These are phyloP conservation scores for Tokudaia muenninki DNA, from an alignment of 2,797 vertebrate genomes.

Conservation along the genomic window DNA sequence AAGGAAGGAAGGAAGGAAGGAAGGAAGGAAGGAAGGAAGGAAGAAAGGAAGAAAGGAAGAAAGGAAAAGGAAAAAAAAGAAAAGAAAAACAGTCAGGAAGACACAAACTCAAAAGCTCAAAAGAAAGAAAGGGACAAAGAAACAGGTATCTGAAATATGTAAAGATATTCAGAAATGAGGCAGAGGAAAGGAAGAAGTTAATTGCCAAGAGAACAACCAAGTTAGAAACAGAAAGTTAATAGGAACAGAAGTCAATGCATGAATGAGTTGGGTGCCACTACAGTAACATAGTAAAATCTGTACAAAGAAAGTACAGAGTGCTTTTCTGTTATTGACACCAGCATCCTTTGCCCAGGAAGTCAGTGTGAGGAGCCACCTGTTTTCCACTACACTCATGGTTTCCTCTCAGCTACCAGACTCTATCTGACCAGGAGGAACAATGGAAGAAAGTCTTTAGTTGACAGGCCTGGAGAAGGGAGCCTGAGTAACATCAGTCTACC, in stretches of 20 bases:
- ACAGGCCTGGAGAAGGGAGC: background rate
- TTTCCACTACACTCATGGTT: background rate
- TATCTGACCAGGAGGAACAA: background rate
- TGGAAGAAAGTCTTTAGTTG: background rate
- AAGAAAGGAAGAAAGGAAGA: too few relatives aligned
- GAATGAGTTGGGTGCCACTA: background rate
- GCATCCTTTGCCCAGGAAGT: background rate
- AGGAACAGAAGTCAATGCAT: too few relatives aligned
- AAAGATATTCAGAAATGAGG: background rate
- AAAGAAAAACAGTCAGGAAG: background rate
- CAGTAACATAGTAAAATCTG: background rate
- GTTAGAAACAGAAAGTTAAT: background rate
- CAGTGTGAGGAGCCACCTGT: accelerated
- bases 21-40: too few relatives aligned
- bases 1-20: too few relatives aligned
- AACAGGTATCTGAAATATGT: background rate
- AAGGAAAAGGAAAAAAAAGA: background rate
- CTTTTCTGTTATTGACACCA: background rate
- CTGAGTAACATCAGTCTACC: background rate
- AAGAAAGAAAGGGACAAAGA: background rate
- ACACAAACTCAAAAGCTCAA: background rate
- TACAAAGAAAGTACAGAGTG: background rate
- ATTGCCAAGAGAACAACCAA: background rate
- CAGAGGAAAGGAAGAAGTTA: background rate
- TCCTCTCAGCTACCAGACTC: background rate